These are phyloP conservation scores for Eunapius fragilis DNA, from an alignment of 37 sponge, comb jelly and placozoan genomes.

Conservation along the genomic window DNA sequence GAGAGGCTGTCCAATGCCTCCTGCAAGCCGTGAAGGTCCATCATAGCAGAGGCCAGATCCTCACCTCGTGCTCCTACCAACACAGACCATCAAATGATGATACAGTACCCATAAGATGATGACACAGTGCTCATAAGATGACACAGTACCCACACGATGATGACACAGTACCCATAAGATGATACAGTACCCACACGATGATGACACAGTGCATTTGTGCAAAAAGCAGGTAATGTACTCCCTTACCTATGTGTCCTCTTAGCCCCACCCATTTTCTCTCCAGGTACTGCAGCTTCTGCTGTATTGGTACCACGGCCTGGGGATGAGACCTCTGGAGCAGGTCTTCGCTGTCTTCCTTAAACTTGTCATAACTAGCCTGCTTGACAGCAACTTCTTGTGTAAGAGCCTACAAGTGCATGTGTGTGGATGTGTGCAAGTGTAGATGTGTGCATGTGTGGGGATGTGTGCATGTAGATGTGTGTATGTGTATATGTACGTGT, in stretches of 20 bases:
- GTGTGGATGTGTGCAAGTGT: too few relatives aligned
- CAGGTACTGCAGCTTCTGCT: conserved; percentile 66
- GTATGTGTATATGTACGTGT: too few relatives aligned
- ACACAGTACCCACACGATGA: too few relatives aligned
- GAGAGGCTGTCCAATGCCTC: conserved; percentile 75
- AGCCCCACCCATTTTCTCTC: conserved; percentile 66
- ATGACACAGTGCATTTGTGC: too few relatives aligned
- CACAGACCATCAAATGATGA: too few relatives aligned
- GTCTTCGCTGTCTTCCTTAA: conserved; percentile 52
- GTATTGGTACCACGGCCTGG: conserved; percentile 55
- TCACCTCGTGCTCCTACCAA: conserved; percentile 53
- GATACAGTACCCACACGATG: too few relatives aligned
- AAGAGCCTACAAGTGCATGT: conserved; percentile 38
- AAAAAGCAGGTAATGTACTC: neutral
- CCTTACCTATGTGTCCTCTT: conserved; percentile 35
- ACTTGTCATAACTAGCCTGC: conserved; percentile 64
- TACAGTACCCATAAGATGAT: too few relatives aligned
- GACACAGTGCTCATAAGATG: too few relatives aligned
- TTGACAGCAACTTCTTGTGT: conserved; percentile 48
- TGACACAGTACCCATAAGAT: too few relatives aligned
- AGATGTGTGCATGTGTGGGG: too few relatives aligned
- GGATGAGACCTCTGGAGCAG: conserved; percentile 77
- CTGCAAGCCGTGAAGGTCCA: conserved; percentile 81
- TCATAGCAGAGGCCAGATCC: conserved; percentile 48
- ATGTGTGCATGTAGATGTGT: too few relatives aligned